Conservation (phyloP, 2,888 invertebrate species). For the Heterodera filipjevi region DNA sequence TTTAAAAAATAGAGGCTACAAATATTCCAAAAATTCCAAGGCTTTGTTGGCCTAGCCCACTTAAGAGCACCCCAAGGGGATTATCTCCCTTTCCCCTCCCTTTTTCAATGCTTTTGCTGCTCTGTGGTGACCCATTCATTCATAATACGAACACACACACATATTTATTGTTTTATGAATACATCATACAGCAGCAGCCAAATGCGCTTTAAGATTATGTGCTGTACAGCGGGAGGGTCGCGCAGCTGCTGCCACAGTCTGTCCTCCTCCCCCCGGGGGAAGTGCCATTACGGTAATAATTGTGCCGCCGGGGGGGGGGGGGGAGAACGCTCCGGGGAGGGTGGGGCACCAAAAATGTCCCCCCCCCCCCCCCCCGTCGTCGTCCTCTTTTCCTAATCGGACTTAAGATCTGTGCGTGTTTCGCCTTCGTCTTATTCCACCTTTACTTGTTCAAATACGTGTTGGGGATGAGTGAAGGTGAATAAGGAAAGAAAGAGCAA, state of each 20-base stretch:
- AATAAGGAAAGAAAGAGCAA: too few relatives aligned
- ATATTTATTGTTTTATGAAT: neutral
- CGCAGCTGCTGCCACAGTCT: neutral
- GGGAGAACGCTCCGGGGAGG: neutral
- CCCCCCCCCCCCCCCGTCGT: too few relatives aligned
- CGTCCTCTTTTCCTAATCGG: neutral
- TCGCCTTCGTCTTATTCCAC: neutral
- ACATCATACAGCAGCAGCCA: neutral
- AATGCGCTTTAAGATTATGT: neutral
- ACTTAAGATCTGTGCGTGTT: neutral
- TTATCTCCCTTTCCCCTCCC: too few relatives aligned
- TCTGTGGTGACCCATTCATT: too few relatives aligned
- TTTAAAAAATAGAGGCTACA: too few relatives aligned
- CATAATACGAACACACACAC: too few relatives aligned
- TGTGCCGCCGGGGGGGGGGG: neutral
- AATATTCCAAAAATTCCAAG: too few relatives aligned
- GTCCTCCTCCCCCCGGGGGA: neutral
- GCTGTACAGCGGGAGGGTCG: neutral
- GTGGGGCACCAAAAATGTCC: neutral
- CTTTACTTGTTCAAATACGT: neutral
- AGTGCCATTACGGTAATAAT: constrained; percentile 1
- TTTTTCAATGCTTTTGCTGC: too few relatives aligned
- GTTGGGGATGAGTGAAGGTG: too few relatives aligned
- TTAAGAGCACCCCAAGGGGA: too few relatives aligned
- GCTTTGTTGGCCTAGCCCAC: too few relatives aligned